Evolutionary conservation across 1,140 invertebrate genomes (phyloP).

Genomic region (Agrilus planipennis): DNA sequence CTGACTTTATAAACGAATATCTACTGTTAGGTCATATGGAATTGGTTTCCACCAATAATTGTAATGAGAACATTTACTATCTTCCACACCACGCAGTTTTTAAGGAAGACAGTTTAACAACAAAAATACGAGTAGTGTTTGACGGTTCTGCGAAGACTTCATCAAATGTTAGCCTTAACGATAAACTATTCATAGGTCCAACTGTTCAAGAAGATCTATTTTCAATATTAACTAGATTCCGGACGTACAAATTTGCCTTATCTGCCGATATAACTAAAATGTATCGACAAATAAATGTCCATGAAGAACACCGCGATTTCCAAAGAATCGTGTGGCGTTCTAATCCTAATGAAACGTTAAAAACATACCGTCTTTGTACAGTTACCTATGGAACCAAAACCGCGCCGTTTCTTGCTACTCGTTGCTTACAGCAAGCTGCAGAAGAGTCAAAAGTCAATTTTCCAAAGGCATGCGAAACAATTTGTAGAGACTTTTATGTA

Average conservation of each 20-base stretch:
- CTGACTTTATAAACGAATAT: slow-evolving; percentile 3
- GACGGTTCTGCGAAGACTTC: not conserved
- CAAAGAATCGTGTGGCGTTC: slow-evolving; percentile 2
- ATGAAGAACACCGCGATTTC: slow-evolving; percentile 1
- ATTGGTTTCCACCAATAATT: not conserved
- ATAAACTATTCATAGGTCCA: not conserved
- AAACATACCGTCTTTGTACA: slow-evolving; percentile 7
- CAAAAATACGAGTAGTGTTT: slow-evolving; percentile 3
- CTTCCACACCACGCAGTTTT: slow-evolving; percentile 5
- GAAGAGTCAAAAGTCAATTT: too few species aligned
- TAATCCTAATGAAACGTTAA: not conserved
- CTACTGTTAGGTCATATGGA: slow-evolving; percentile 1
- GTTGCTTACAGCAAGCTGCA: slow-evolving; percentile 13
- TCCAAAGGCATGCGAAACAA: too few species aligned
- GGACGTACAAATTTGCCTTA: slow-evolving; percentile 3
- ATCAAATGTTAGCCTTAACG: slow-evolving; percentile 3
- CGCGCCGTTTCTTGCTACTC: slow-evolving; percentile 19
- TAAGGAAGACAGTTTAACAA: slow-evolving; percentile 3
- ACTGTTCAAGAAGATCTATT: slow-evolving; percentile 3
- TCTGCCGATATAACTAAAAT: slow-evolving; percentile 6
- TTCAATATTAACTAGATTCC: slow-evolving; percentile 2
- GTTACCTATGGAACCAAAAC: slow-evolving; percentile 23
- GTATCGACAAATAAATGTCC: slow-evolving; percentile 1
- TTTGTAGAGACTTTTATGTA: too few species aligned
- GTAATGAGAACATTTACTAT: slow-evolving; percentile 1